Conservation (phyloP, 2,797 vertebrate genomes). For the Eupleurogrammus muticus region DNA sequence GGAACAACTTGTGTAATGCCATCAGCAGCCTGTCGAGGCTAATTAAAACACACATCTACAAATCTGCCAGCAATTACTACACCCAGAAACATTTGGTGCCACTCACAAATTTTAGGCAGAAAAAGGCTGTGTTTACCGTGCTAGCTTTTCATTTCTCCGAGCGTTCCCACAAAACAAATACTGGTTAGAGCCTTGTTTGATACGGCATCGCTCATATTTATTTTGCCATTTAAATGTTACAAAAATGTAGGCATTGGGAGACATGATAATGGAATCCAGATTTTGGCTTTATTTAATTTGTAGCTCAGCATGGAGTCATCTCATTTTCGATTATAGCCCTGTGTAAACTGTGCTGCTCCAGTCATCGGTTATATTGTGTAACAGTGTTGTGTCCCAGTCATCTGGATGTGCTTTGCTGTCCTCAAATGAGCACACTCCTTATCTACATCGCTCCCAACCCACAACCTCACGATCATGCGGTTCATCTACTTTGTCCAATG, state of each 20-base stretch:
- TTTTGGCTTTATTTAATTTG: slow-evolving; percentile 85
- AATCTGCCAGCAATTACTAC: slow-evolving; percentile 83
- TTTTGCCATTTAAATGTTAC: slow-evolving; percentile 83
- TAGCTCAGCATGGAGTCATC: slow-evolving; percentile 82
- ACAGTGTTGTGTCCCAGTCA: slow-evolving; percentile 71
- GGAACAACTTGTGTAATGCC: slow-evolving; percentile 71
- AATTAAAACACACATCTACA: slow-evolving; percentile 85
- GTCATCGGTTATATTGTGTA: slow-evolving; percentile 72
- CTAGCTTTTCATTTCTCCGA: slow-evolving; percentile 84
- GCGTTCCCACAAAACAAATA: slow-evolving; percentile 84
- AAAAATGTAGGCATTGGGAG: slow-evolving; percentile 81
- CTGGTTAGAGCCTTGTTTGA: slow-evolving; percentile 80
- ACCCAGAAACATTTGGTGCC: slow-evolving; percentile 79
- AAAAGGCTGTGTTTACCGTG: slow-evolving; percentile 80
- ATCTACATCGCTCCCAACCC: slow-evolving; percentile 68
- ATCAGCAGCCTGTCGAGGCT: slow-evolving; percentile 78
- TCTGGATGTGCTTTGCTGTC: slow-evolving; percentile 83
- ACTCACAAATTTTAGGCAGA: slow-evolving; percentile 77
- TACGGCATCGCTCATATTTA: slow-evolving; percentile 80
- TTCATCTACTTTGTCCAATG: slow-evolving; percentile 63
- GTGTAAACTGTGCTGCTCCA: slow-evolving; percentile 74
- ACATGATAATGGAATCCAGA: slow-evolving; percentile 85
- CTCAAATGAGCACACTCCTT: slow-evolving; percentile 68
- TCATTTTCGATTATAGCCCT: slow-evolving; percentile 82
- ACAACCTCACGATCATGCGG: slow-evolving; percentile 70